A percentile compares a stretch with the other conserved stretches of the same genome.
These are phyloP conservation scores for Drosophila trapezifrons DNA, from an alignment of 1,140 invertebrate genomes.

Conservation along the genomic window DNA sequence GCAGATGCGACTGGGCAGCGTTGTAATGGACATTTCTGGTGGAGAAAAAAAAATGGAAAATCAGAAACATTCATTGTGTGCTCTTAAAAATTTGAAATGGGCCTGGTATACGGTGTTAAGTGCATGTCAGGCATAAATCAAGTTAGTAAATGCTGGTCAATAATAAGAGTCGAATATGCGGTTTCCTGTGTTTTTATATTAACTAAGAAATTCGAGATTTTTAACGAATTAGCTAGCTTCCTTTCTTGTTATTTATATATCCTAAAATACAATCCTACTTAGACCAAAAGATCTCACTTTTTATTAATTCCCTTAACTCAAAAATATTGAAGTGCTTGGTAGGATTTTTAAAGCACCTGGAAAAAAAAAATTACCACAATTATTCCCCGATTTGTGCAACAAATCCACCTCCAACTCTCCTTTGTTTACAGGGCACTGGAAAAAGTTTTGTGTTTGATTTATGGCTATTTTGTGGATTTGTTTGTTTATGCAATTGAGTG, in stretches of 20 bases:
- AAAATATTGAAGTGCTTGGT: neutral
- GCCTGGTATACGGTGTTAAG: constrained; percentile 14
- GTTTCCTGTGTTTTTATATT: neutral
- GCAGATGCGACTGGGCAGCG: constrained; percentile 86
- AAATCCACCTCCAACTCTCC: constrained; percentile 12
- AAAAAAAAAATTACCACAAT: neutral
- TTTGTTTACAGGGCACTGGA: constrained; percentile 45
- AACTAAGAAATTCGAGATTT: no score
- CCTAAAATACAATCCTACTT: no score
- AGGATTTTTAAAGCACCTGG: neutral
- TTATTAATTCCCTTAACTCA: no score
- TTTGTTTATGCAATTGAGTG: constrained; percentile 74
- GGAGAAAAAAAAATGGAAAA: constrained; percentile 10
- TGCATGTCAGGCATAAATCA: constrained; percentile 26
- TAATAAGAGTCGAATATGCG: neutral
- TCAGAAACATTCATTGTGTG: constrained; percentile 16
- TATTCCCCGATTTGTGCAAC: neutral
- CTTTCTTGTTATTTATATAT: no score
- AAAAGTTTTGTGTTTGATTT: constrained; percentile 60
- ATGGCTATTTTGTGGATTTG: constrained; percentile 63
- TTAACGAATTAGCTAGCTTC: no score
- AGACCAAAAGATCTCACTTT: no score
- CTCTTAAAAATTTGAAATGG: constrained; percentile 1
- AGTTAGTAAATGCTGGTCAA: constrained; percentile 12
- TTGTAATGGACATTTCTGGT: constrained; percentile 79